Conservation (phyloP, 2,797 vertebrate species). For the Gambusia yucatana region DNA sequence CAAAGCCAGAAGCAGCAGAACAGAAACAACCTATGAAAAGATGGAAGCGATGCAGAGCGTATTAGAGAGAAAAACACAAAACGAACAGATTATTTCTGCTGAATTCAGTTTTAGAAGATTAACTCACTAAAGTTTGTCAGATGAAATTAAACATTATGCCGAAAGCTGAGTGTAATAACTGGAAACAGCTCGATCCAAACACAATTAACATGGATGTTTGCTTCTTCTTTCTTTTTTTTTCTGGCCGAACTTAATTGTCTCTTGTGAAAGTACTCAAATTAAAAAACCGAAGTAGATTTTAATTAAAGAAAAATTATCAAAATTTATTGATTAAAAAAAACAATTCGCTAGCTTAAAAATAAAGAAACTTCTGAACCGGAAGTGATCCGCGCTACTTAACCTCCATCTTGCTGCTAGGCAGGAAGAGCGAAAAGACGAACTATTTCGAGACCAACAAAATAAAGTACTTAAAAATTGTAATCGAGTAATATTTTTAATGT, state of each 20-base stretch:
- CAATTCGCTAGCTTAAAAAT: too few relatives aligned
- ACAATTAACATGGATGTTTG: not conserved
- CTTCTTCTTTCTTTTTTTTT: not conserved
- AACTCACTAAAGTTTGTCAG: too few relatives aligned
- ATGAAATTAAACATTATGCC: not conserved
- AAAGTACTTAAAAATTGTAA: too few relatives aligned
- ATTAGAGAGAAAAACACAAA: constrained; percentile 13
- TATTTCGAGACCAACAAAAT: too few relatives aligned
- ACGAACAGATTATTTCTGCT: not conserved
- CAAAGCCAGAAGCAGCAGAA: constrained; percentile 3
- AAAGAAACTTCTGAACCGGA: too few relatives aligned
- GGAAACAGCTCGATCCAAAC: not conserved
- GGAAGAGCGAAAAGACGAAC: too few relatives aligned
- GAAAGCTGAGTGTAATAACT: constrained; percentile 11
- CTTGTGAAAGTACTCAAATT: not conserved
- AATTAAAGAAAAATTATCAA: too few relatives aligned
- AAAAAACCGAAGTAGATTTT: too few relatives aligned
- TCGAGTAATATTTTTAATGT: too few relatives aligned
- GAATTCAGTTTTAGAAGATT: constrained; percentile 21
- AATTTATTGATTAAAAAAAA: too few relatives aligned
- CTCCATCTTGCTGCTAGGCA: too few relatives aligned
- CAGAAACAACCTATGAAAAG: constrained; percentile 15
- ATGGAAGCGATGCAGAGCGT: not conserved
- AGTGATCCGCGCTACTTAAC: too few relatives aligned
- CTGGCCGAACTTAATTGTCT: not conserved